Evolutionary conservation across 1,140 invertebrate species (phyloP).

Genomic region (Musca domestica): DNA sequence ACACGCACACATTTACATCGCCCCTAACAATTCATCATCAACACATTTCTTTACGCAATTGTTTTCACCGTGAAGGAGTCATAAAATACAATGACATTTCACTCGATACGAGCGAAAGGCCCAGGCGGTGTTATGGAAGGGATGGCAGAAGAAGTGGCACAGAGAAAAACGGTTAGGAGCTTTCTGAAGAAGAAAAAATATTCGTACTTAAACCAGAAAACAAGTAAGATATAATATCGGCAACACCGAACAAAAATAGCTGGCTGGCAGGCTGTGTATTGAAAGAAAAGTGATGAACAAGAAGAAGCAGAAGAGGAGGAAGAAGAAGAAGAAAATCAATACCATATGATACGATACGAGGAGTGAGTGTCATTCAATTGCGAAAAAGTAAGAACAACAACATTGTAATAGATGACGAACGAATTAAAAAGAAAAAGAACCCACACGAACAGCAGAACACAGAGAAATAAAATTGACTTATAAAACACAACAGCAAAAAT

Average conservation of each 20-base stretch:
- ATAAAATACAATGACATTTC: slow-evolving; percentile 11
- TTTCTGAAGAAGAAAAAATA: too few species aligned
- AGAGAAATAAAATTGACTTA: neutral
- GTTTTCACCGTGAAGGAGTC: neutral
- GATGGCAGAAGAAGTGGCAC: neutral
- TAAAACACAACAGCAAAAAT: slow-evolving; percentile 1
- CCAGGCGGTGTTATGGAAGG: neutral
- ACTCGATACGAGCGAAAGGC: neutral
- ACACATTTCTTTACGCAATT: slow-evolving; percentile 12
- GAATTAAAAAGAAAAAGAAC: neutral
- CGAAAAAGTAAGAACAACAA: slow-evolving; percentile 4
- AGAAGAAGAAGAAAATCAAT: slow-evolving; percentile 16
- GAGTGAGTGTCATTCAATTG: slow-evolving; percentile 17
- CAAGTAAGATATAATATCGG: too few species aligned
- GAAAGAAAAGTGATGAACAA: neutral
- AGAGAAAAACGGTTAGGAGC: neutral
- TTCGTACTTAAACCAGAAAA: too few species aligned
- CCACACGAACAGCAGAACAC: neutral
- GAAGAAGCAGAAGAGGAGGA: neutral
- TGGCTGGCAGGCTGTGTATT: too few species aligned
- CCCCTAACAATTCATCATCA: neutral
- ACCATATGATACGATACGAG: slow-evolving; percentile 9
- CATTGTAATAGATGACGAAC: neutral
- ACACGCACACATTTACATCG: too few species aligned
- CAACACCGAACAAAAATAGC: too few species aligned